These are phyloP conservation scores for Hippoglossus hippoglossus DNA, from an alignment of 2,797 vertebrate species.

Conservation along the genomic window DNA sequence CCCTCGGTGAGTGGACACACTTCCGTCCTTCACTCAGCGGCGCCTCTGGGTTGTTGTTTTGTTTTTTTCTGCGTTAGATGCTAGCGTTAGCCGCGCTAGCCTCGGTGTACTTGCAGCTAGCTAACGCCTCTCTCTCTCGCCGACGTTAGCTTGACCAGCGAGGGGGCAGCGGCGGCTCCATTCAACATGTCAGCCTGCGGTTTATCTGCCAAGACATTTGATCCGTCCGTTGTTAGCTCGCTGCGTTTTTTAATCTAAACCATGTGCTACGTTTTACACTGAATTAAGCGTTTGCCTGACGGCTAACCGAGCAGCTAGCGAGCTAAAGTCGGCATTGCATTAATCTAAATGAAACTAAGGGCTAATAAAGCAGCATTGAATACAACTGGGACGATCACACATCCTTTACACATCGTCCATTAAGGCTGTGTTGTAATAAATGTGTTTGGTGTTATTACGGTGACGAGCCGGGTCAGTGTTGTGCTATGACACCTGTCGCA, in stretches of 20 bases:
- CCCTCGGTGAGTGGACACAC: slow-evolving; percentile 60
- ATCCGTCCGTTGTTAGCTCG: background rate
- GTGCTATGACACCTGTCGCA: slow-evolving; percentile 60
- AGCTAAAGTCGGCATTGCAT: slow-evolving; percentile 24
- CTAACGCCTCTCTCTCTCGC: slow-evolving; percentile 37
- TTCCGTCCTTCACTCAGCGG: background rate
- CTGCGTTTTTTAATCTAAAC: background rate
- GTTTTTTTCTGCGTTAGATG: background rate
- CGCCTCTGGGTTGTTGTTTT: background rate
- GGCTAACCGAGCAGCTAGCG: slow-evolving; percentile 12
- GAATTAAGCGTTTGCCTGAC: background rate
- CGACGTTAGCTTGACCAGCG: slow-evolving; percentile 47
- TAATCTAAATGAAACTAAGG: slow-evolving; percentile 12
- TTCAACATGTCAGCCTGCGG: slow-evolving; percentile 15
- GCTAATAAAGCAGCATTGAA: slow-evolving; percentile 16
- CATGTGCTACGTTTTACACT: background rate
- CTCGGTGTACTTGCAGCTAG: slow-evolving; percentile 26
- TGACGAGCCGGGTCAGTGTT: background rate
- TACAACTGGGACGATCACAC: background rate
- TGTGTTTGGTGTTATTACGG: background rate
- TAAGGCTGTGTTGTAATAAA: background rate
- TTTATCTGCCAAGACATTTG: background rate
- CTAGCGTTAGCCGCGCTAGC: slow-evolving; percentile 34
- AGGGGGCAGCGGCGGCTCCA: slow-evolving; percentile 1
- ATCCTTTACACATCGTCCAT: background rate